phyloP scores from a whole-genome alignment of 1,140 invertebrate genomes.

The Scaptomyza hsui region DNA sequence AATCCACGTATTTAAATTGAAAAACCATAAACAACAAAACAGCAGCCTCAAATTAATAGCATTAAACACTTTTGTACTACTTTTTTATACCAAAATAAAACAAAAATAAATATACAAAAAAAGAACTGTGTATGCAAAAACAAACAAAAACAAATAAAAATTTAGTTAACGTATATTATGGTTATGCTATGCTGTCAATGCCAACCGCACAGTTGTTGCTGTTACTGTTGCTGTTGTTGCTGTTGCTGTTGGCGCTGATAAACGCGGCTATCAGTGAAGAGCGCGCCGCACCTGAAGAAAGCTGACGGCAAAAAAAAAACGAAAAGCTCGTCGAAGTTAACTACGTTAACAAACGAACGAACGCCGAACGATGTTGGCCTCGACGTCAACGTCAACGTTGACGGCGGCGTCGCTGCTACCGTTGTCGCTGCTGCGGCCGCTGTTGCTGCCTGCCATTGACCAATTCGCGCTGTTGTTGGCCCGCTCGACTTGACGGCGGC shows the following conservation, averaged over 20 bases:
- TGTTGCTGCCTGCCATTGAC: slow-evolving; percentile 41
- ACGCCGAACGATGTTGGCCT: slow-evolving; percentile 32
- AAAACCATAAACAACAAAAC: slow-evolving; percentile 17
- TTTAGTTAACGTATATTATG: slow-evolving; percentile 31
- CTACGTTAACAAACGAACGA: slow-evolving; percentile 59
- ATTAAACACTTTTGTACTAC: slow-evolving; percentile 72
- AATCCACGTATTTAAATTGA: slow-evolving; percentile 70
- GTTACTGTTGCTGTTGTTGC: background rate
- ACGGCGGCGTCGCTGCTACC: slow-evolving; percentile 24
- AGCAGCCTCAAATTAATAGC: slow-evolving; percentile 54
- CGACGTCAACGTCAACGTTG: slow-evolving; percentile 18
- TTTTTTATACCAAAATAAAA: slow-evolving; percentile 72
- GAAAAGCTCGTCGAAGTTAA: slow-evolving; percentile 63
- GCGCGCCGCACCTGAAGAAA: slow-evolving; percentile 57
- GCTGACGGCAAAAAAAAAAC: slow-evolving; percentile 47
- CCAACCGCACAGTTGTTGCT: slow-evolving; percentile 27
- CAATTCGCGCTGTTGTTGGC: slow-evolving; percentile 29
- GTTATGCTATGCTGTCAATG: slow-evolving; percentile 50
- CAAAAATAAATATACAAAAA: slow-evolving; percentile 37
- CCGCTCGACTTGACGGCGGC: slow-evolving; percentile 31
- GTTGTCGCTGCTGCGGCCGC: slow-evolving; percentile 9
- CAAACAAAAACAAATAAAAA: slow-evolving; percentile 34
- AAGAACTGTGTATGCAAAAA: slow-evolving; percentile 26
- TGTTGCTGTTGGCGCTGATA: slow-evolving; percentile 24
- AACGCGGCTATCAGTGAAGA: slow-evolving; percentile 44